phyloP scores from a whole-genome alignment of 2,888 invertebrate species.

The Cantharis nigra region DNA sequence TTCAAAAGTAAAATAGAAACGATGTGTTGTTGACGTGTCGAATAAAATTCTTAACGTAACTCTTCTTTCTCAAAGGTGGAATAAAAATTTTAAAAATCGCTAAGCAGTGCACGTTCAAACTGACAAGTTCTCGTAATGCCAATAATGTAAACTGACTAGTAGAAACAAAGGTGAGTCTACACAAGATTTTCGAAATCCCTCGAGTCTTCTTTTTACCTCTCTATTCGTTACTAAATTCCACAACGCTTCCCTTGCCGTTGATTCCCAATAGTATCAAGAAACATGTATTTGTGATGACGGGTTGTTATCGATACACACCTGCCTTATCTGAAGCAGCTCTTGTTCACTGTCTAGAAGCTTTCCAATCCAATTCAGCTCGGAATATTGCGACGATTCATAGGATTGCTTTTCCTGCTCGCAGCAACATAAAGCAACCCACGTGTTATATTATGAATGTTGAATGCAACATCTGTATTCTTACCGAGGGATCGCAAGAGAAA shows the following conservation, averaged over 20 bases:
- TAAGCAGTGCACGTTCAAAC: conserved; percentile 25
- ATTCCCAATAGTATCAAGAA: conserved; percentile 31
- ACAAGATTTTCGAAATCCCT: conserved; percentile 22
- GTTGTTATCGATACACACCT: conserved; percentile 36
- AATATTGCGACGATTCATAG: conserved; percentile 53
- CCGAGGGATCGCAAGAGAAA: conserved; percentile 36
- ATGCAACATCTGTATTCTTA: conserved; percentile 54
- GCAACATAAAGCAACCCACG: conserved; percentile 50
- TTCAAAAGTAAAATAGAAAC: background rate
- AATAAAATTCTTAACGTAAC: conserved; percentile 12
- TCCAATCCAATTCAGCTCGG: conserved; percentile 53
- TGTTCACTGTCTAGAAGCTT: conserved; percentile 46
- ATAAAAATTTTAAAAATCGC: conserved; percentile 17
- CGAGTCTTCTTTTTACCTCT: conserved; percentile 14
- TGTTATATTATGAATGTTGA: conserved; percentile 55
- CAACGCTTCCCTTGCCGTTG: conserved; percentile 30
- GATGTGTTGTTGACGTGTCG: conserved; percentile 8
- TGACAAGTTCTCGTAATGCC: conserved; percentile 29
- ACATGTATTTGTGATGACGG: conserved; percentile 38
- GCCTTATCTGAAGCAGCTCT: conserved; percentile 36
- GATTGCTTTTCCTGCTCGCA: conserved; percentile 50
- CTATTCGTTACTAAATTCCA: conserved; percentile 28
- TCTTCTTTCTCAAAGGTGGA: conserved; percentile 13
- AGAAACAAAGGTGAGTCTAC: conserved; percentile 31
- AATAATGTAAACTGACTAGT: conserved; percentile 26